Conservation (phyloP, 2,113 vertebrate species). For the Gyps fulvus region DNA sequence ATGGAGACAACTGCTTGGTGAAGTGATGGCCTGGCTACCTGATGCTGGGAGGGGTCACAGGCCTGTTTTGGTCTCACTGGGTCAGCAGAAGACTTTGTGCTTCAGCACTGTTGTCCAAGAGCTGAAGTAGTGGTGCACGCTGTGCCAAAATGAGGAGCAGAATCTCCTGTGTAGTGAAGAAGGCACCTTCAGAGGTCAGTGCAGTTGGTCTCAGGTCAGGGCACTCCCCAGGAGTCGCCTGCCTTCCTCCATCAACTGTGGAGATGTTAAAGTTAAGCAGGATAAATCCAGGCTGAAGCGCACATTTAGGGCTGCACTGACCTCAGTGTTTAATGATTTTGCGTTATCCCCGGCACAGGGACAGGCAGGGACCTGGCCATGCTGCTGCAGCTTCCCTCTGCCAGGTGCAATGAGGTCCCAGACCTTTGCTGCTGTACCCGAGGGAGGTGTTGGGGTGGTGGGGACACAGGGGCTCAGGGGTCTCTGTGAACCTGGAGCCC, state of each 20-base stretch:
- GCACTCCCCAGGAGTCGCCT: not conserved
- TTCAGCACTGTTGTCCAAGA: not conserved
- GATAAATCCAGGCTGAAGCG: not conserved
- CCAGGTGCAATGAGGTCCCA: not conserved
- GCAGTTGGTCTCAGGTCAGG: accelerated
- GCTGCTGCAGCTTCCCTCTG: not conserved
- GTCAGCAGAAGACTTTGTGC: not conserved
- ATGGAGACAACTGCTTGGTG: not conserved
- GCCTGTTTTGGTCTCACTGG: not conserved
- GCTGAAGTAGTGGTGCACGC: not conserved
- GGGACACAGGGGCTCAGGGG: not conserved
- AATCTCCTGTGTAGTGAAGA: not conserved
- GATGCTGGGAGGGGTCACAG: not conserved
- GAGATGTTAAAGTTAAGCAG: not conserved
- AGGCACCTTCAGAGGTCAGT: not conserved
- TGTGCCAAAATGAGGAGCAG: not conserved
- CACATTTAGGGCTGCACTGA: not conserved
- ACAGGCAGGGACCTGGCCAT: not conserved
- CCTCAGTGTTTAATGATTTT: not conserved
- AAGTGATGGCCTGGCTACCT: not conserved
- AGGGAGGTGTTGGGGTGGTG: not conserved
- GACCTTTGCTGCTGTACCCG: not conserved
- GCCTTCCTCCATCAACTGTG: not conserved
- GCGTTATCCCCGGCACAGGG: not conserved
- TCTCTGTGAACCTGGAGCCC: not conserved